Evolutionary conservation across 2,797 vertebrate species (phyloP).

Genomic region (Margarornis squamiger): DNA sequence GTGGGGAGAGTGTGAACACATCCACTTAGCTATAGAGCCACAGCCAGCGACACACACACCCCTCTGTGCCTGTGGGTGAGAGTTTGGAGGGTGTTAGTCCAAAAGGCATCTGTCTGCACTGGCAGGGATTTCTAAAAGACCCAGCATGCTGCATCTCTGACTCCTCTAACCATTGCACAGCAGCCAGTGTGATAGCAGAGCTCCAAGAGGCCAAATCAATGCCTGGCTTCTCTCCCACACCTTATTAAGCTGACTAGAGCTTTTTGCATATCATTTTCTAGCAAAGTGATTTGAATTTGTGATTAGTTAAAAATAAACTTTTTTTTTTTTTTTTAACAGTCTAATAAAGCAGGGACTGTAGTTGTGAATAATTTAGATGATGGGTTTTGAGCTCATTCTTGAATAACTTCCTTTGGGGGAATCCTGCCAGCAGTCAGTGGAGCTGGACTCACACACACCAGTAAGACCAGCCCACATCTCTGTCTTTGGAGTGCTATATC

Average conservation of each 20-base stretch:
- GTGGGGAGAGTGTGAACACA: not conserved
- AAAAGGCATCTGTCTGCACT: not conserved
- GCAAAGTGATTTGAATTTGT: conserved; percentile 5
- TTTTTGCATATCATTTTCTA: conserved; percentile 24
- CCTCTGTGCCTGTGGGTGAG: not conserved
- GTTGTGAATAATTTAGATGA: not conserved
- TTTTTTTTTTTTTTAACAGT: not conserved
- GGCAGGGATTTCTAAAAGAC: not conserved
- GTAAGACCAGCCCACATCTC: not conserved
- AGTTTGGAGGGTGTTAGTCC: not conserved
- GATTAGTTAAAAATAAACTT: conserved; percentile 27
- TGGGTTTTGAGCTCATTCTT: not conserved
- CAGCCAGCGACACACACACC: not conserved
- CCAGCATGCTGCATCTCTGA: not conserved
- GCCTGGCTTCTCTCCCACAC: conserved; percentile 19
- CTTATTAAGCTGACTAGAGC: conserved; percentile 4
- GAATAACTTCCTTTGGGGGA: not conserved
- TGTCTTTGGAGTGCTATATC: not conserved
- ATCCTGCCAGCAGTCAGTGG: not conserved
- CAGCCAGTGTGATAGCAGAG: not conserved
- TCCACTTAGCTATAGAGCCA: not conserved
- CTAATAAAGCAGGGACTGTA: conserved; percentile 22
- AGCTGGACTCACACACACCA: not conserved
- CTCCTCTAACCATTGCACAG: not conserved
- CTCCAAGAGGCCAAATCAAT: not conserved